Evolutionary conservation across 2,113 vertebrate genomes (phyloP).

Genomic region (Pantherophis guttatus): DNA sequence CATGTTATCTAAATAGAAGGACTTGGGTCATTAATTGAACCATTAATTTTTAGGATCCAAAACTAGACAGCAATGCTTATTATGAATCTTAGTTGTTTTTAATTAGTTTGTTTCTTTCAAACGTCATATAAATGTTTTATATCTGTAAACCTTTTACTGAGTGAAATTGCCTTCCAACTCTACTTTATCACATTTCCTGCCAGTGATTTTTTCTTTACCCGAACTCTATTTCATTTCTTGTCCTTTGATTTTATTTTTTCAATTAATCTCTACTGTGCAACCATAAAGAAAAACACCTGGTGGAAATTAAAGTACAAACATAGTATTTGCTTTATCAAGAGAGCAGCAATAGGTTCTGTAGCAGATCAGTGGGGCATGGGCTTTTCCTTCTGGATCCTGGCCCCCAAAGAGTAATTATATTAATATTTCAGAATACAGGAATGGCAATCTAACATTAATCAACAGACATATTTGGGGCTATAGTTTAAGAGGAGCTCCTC

Average conservation of each 20-base stretch:
- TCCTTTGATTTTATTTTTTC: conserved; percentile 13
- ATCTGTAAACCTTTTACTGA: not conserved
- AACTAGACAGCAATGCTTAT: not conserved
- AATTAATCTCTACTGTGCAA: conserved; percentile 21
- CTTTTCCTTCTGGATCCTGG: not conserved
- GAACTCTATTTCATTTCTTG: conserved; percentile 19
- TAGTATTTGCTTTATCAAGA: conserved; percentile 2
- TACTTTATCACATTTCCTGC: not conserved
- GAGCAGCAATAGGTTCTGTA: not conserved
- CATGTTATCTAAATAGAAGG: not conserved
- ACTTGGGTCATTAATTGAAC: not conserved
- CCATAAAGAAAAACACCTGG: not conserved
- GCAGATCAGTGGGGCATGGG: not conserved
- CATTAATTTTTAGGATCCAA: not conserved
- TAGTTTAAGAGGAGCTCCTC: not conserved
- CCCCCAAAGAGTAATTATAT: not conserved
- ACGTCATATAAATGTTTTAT: not conserved
- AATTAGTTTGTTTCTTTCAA: not conserved
- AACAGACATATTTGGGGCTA: not conserved
- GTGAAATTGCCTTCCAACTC: not conserved
- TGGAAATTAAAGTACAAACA: conserved; percentile 9
- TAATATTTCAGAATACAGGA: not conserved
- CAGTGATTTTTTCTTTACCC: not conserved
- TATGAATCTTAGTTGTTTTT: not conserved
- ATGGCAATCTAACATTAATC: not conserved